Evolutionary conservation across 2,797 vertebrate genomes (phyloP).

Genomic region (Alosa sapidissima): DNA sequence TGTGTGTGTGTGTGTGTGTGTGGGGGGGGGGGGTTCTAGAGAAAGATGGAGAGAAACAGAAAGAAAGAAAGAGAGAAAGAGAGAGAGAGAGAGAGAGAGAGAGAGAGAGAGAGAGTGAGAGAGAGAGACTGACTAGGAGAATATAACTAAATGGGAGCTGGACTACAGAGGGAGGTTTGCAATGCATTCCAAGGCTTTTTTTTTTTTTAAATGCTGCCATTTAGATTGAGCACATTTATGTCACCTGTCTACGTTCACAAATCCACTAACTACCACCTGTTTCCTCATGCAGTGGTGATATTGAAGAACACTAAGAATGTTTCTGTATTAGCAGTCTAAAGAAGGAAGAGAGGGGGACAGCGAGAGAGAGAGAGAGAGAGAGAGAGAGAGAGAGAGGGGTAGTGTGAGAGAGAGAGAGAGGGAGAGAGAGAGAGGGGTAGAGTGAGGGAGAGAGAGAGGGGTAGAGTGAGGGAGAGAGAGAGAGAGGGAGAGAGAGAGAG

Average conservation of each 20-base stretch:
- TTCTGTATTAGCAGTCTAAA: no score
- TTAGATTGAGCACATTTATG: no score
- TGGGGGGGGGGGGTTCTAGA: background rate
- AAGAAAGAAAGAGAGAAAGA: background rate
- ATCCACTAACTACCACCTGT: no score
- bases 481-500: background rate
- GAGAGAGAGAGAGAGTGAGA: background rate
- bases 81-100: background rate
- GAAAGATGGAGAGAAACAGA: background rate
- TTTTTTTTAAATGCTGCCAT: no score
- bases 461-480: background rate
- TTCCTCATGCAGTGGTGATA: no score
- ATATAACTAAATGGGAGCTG: no score
- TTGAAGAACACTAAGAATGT: no score
- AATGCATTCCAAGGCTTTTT: no score
- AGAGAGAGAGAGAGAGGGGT: slow-evolving; percentile 6
- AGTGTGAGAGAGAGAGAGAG: background rate
- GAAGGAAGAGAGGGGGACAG: background rate
- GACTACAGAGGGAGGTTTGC: no score
- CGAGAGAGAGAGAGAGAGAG: background rate
- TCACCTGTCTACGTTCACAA: no score
- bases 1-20: background rate
- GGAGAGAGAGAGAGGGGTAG: background rate
- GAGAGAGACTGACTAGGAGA: background rate
- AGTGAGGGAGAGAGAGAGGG: background rate